Base-by-base conservation (phyloP, 2,888 invertebrate genomes). In the Netelia inedita region DNA sequence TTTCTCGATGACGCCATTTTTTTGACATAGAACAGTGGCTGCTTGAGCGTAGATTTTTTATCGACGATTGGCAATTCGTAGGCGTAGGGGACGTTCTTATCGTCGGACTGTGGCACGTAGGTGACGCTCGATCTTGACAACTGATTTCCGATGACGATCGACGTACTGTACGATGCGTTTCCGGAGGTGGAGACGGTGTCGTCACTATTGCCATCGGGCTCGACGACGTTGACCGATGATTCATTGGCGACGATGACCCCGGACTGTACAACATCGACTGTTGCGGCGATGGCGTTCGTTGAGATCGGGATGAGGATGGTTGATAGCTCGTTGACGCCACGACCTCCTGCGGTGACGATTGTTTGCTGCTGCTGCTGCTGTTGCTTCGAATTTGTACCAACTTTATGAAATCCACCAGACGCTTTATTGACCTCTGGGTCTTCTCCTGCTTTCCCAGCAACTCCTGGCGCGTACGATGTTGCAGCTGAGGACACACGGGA, bases 381-480 rank as follows among this genome's bases (percentile, higher is more conserved):
- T 14, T 72, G 72, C 65, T 59, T 73, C 63, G 85, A 61, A 87
- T 89, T 82, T 93, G 93, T 88, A 93, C 93, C 91, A 90, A 83
- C 71, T 91, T 93, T 90, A 93, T 92, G 88, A 93, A 93, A 86
- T 93, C 93, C 91, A 92, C 90, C 79, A 93, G 90, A 23, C 93
- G 92, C 71, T 93, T 93, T 91, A 93, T 93, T 75, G 93, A 93
- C 74, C 88, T 93, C 91, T 92, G 93, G 14, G 92, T 93, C 89
- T 89, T 93, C 90, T 93, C 93, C 90, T 93, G 93, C 65, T 93
- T 92, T 88, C 89, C 92, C 89, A 92, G 81, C 85, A 92, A 86
- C 84, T 93, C 93, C 90, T 92, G 93, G 43, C 92, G 92, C 82
- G 90, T 90, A 88, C 91, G 92, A 61, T 92, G 91, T 87, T 93